These are phyloP conservation scores for Drosophila colorata DNA, from an alignment of 2,888 invertebrate genomes.

Conservation along the genomic window DNA sequence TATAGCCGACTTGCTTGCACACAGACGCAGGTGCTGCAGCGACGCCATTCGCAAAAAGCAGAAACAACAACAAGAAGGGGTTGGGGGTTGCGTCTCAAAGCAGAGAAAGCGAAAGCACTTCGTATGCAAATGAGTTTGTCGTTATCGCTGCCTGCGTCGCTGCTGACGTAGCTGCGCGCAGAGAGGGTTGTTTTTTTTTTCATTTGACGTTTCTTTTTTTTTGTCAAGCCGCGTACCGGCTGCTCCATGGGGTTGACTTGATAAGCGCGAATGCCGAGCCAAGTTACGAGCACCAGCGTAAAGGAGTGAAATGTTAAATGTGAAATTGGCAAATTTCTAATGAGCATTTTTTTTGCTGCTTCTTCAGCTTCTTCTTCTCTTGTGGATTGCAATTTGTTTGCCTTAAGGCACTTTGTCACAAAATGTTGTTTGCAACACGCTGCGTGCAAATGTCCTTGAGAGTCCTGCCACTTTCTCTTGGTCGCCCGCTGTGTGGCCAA, in stretches of 20 bases:
- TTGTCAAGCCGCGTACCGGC: slow-evolving; percentile 1
- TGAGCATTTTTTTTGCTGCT: slow-evolving; percentile 33
- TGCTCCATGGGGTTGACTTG: slow-evolving; percentile 48
- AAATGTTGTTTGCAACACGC: slow-evolving; percentile 47
- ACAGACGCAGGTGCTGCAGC: slow-evolving; percentile 60
- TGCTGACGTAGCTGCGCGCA: slow-evolving; percentile 35
- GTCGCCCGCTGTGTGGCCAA: slow-evolving; percentile 49
- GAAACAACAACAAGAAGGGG: slow-evolving; percentile 43
- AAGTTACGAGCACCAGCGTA: slow-evolving; percentile 48
- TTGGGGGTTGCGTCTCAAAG: slow-evolving; percentile 11
- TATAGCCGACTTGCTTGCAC: slow-evolving; percentile 42
- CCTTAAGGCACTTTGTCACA: slow-evolving; percentile 18
- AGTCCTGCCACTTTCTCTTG: slow-evolving; percentile 61
- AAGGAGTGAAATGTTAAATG: slow-evolving; percentile 51
- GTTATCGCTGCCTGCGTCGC: slow-evolving; percentile 61
- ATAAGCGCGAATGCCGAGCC: slow-evolving; percentile 50
- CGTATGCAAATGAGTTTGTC: slow-evolving; percentile 79
- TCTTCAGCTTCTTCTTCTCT: not conserved
- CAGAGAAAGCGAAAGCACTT: slow-evolving; percentile 77
- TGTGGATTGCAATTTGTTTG: slow-evolving; percentile 25
- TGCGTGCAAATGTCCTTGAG: slow-evolving; percentile 57
- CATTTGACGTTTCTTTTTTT: not conserved
- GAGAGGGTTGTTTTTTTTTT: slow-evolving; percentile 67
- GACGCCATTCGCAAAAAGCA: slow-evolving; percentile 68
- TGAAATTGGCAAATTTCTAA: slow-evolving; percentile 61